A percentile compares a stretch with the other conserved stretches of the same genome.
Evolutionary conservation across 1,140 invertebrate species (phyloP).

Genomic region (Artemia franciscana): DNA sequence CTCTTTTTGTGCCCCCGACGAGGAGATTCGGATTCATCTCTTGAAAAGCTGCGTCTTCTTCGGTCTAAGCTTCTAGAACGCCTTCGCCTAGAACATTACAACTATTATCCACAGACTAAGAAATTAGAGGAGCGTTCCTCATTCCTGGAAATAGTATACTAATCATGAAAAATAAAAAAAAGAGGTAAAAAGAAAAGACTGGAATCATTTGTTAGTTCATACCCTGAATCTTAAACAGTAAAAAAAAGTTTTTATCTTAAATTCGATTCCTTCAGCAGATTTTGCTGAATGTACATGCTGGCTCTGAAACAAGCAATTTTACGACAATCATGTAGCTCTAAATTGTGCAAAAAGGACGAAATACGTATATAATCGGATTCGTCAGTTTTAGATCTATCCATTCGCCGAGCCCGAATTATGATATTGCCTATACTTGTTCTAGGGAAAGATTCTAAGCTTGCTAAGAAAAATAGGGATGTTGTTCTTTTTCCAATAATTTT

Average conservation of each 20-base stretch:
- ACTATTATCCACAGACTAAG: not conserved
- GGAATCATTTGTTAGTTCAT: not conserved
- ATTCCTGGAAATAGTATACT: not conserved
- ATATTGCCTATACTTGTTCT: too few relatives aligned
- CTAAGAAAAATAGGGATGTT: too few relatives aligned
- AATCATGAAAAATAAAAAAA: too few relatives aligned
- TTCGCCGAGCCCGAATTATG: too few relatives aligned
- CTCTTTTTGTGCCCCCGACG: not conserved
- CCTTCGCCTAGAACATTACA: not conserved
- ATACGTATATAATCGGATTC: too few relatives aligned
- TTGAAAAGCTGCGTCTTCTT: not conserved
- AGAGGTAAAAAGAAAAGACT: too few relatives aligned
- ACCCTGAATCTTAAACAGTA: not conserved
- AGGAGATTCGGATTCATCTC: not conserved
- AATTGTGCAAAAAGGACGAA: too few relatives aligned
- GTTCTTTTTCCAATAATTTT: too few relatives aligned
- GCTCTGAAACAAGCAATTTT: not conserved
- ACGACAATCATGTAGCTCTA: too few relatives aligned
- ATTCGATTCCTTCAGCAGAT: not conserved
- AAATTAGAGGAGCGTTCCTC: not conserved
- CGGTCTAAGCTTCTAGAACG: not conserved
- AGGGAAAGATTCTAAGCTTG: too few relatives aligned
- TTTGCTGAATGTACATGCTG: not conserved
- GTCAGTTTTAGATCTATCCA: too few relatives aligned
- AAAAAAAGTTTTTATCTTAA: not conserved